Percentiles rank a stretch among this genome's conserved stretches.
phyloP scores from a whole-genome alignment of 2,113 vertebrate genomes.

The Calyptommatus sinebrachiatus region DNA sequence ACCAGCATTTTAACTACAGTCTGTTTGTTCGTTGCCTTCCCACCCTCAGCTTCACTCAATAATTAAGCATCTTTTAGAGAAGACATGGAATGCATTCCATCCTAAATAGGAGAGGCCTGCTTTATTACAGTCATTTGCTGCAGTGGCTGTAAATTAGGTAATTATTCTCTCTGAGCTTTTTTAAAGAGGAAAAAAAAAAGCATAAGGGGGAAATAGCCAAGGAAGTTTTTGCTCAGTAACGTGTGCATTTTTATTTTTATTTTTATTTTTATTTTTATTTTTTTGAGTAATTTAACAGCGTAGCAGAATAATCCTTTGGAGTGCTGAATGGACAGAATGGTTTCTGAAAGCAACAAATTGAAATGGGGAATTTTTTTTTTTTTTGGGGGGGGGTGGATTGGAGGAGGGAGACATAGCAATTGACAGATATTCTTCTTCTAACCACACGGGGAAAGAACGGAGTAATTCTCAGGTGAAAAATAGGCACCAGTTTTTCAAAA shows the following conservation, averaged over 20 bases:
- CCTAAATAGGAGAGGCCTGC: slow-evolving; percentile 42
- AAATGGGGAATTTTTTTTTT: neutral
- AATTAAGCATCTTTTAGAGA: slow-evolving; percentile 63
- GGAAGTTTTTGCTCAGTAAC: slow-evolving; percentile 28
- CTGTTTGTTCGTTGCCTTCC: slow-evolving; percentile 48
- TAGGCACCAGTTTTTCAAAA: neutral
- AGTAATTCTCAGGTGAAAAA: neutral
- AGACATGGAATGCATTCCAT: slow-evolving; percentile 47
- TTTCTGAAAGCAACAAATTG: slow-evolving; percentile 16
- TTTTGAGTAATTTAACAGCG: slow-evolving; percentile 37
- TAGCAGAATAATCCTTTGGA: slow-evolving; percentile 46
- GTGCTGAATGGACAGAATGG: neutral
- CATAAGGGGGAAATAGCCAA: slow-evolving; percentile 26
- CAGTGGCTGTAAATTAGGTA: slow-evolving; percentile 61
- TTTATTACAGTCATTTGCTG: slow-evolving; percentile 60
- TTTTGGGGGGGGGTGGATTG: no score
- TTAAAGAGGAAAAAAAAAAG: neutral
- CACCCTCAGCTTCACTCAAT: slow-evolving; percentile 20
- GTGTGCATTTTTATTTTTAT: neutral
- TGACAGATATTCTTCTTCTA: neutral
- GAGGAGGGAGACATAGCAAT: neutral
- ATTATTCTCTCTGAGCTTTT: slow-evolving; percentile 57
- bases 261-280: no score
- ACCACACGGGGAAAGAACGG: no score
- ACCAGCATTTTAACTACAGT: neutral